Evolutionary conservation across 2,888 invertebrate genomes (phyloP).

Genomic region (Aphodius sticticus): DNA sequence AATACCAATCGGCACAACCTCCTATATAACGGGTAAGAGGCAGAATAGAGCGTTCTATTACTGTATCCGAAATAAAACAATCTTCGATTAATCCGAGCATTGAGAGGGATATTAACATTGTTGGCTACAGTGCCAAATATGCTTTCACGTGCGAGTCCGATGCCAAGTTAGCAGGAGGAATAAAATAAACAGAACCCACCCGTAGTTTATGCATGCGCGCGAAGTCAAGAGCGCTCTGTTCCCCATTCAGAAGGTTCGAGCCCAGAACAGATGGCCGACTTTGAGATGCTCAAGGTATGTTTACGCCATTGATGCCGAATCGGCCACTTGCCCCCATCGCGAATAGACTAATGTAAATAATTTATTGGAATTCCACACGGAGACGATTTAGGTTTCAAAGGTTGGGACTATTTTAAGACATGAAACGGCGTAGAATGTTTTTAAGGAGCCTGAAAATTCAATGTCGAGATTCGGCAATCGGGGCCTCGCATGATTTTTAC

Average conservation of each 20-base stretch:
- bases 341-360: neutral
- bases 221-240: conserved; percentile 4
- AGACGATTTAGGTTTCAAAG: neutral
- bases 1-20: neutral
- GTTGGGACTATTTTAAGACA: neutral
- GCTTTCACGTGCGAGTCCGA: neutral
- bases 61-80: neutral
- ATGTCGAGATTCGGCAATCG: neutral
- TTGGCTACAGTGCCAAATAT: neutral
- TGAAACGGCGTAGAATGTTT: neutral
- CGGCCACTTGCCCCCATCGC: neutral
- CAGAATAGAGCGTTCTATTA: neutral
- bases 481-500: too few relatives aligned
- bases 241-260: neutral
- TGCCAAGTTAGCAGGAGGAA: neutral
- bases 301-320: neutral
- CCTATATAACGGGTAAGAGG: neutral
- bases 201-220: conserved; percentile 4
- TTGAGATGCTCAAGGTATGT: neutral
- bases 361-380: neutral
- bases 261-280: conserved; percentile 4
- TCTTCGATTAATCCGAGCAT: neutral
- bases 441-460: neutral
- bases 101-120: neutral
- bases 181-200: neutral